Percentiles rank a stretch among this genome's conserved stretches.
phyloP scores from a whole-genome alignment of 2,888 invertebrate species.

The Drosophila rubida region DNA sequence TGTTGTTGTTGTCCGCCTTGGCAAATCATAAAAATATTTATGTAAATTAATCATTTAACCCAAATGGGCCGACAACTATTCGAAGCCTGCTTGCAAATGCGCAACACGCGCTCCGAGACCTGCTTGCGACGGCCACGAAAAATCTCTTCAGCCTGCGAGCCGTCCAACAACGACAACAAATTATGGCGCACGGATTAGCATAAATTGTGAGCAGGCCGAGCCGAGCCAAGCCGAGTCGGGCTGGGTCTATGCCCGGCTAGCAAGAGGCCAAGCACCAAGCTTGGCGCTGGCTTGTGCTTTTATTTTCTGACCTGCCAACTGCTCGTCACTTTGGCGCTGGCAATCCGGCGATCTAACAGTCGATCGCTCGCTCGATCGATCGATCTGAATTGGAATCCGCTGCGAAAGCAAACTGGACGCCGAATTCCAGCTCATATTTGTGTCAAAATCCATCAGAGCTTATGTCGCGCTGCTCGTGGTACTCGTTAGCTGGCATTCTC shows the following conservation, averaged over 20 bases:
- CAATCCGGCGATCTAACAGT: conserved; percentile 33
- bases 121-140: conserved; percentile 19
- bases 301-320: conserved; percentile 69
- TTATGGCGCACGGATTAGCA: conserved; percentile 79
- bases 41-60: conserved; percentile 81
- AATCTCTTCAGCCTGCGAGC: conserved; percentile 47
- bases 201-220: conserved; percentile 64
- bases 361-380: background rate
- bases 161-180: conserved; percentile 60
- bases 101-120: conserved; percentile 70
- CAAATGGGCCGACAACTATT: conserved; percentile 70
- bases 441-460: conserved; percentile 80
- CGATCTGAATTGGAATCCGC: no score
- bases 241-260: no score
- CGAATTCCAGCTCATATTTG: conserved; percentile 77
- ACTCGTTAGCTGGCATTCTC: conserved; percentile 16
- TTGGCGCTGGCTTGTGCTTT: conserved; percentile 33
- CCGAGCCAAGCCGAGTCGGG: conserved; percentile 7
- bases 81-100: conserved; percentile 72
- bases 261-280: no score
- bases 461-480: conserved; percentile 72
- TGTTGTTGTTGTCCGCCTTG: conserved; percentile 50
- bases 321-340: conserved; percentile 66
- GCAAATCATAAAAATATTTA: conserved; percentile 81
- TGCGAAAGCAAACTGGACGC: conserved; percentile 58